phyloP scores from a whole-genome alignment of 2,113 vertebrate species.

The Oryzias javanicus region DNA sequence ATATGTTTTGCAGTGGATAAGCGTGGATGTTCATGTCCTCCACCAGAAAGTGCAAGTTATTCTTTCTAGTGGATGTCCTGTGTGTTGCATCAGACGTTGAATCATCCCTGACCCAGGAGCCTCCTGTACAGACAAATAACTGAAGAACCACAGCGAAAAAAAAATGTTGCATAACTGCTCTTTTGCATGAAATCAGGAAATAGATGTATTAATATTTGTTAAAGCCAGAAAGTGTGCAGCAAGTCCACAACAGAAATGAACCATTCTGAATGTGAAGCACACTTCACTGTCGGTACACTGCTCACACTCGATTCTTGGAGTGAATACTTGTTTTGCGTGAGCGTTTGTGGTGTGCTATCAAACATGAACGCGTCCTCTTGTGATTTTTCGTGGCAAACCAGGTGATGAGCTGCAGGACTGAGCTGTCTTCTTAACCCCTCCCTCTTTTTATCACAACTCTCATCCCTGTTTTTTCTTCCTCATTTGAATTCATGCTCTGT shows the following conservation, averaged over 20 bases:
- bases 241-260: slow-evolving; percentile 2
- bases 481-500: slow-evolving; percentile 57
- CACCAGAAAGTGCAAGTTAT: slow-evolving; percentile 13
- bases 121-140: slow-evolving; percentile 16
- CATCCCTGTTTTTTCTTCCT: slow-evolving; percentile 35
- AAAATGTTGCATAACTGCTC: slow-evolving; percentile 23
- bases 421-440: slow-evolving; percentile 34
- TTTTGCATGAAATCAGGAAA: slow-evolving; percentile 26
- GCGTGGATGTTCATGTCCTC: slow-evolving; percentile 1
- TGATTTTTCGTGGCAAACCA: neutral
- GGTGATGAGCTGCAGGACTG: slow-evolving; percentile 65
- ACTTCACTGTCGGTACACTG: neutral
- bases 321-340: neutral
- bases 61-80: slow-evolving; percentile 36
- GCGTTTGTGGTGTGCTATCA: slow-evolving; percentile 17
- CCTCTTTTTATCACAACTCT: slow-evolving; percentile 27
- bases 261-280: slow-evolving; percentile 2
- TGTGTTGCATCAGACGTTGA: slow-evolving; percentile 47
- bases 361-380: slow-evolving; percentile 13
- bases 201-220: slow-evolving; percentile 6
- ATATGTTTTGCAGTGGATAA: neutral
- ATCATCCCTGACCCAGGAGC: neutral
- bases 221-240: slow-evolving; percentile 7
- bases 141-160: slow-evolving; percentile 19
- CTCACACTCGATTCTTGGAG: slow-evolving; percentile 10